Percentiles rank a stretch among this genome's conserved stretches.
Evolutionary conservation across 2,888 invertebrate species (phyloP).

Genomic region (Homarus gammarus): DNA sequence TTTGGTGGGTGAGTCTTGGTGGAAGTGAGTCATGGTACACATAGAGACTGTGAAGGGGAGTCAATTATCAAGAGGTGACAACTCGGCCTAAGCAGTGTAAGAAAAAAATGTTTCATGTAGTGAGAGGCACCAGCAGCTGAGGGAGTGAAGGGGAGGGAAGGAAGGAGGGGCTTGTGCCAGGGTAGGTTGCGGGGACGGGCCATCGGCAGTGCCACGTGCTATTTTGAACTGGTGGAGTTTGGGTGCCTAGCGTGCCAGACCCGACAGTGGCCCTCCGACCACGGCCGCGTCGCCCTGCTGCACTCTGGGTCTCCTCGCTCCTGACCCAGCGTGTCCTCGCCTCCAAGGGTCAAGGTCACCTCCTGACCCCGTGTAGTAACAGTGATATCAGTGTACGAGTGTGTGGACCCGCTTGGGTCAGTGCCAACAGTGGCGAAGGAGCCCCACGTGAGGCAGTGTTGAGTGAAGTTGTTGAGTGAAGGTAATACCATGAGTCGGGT

Average conservation of each 20-base stretch:
- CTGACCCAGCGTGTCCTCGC: constrained; percentile 24
- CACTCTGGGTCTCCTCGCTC: constrained; percentile 1
- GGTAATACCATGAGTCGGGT: constrained; percentile 18
- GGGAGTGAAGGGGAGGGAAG: background rate
- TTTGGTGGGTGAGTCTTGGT: background rate
- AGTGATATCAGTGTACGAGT: background rate
- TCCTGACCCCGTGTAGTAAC: background rate
- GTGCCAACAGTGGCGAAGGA: background rate
- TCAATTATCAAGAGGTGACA: background rate
- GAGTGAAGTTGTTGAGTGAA: background rate
- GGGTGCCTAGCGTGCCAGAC: constrained; percentile 29
- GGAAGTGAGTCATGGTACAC: background rate
- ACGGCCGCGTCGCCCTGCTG: constrained; percentile 26
- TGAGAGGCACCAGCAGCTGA: background rate
- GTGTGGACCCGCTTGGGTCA: background rate
- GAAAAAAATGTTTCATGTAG: too few relatives aligned
- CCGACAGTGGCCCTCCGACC: constrained; percentile 42
- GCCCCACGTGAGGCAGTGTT: constrained; percentile 1
- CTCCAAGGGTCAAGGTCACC: background rate
- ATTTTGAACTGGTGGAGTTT: constrained; percentile 61
- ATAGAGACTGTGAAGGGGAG: background rate
- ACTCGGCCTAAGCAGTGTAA: background rate
- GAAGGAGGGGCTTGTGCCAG: constrained; percentile 1
- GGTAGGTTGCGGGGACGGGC: constrained; percentile 7
- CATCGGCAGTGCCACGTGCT: constrained; percentile 60